phyloP scores from a whole-genome alignment of 2,797 vertebrate species.

The Sardinella longiceps region DNA sequence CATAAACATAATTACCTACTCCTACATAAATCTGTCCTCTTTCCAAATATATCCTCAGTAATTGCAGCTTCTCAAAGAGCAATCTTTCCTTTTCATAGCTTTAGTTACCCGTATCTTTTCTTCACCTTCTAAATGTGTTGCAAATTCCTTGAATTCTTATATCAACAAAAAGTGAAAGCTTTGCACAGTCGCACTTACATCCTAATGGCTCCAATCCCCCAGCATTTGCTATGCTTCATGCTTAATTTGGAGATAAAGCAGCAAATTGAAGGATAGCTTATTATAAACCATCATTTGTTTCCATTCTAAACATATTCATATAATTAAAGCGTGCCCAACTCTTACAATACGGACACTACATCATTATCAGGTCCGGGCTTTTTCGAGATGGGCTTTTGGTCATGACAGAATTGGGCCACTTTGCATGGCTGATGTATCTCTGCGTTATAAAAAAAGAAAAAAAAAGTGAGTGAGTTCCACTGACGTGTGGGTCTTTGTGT shows the following conservation, averaged over 20 bases:
- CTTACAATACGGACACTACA: not conserved
- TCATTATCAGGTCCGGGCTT: not conserved
- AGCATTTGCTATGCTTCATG: not conserved
- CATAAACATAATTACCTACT: too few species aligned
- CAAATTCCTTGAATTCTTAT: not conserved
- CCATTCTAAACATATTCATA: not conserved
- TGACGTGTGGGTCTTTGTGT: not conserved
- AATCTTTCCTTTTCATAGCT: not conserved
- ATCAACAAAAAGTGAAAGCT: not conserved
- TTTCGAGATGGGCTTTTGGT: not conserved
- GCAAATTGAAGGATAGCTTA: not conserved
- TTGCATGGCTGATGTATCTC: not conserved
- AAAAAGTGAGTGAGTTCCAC: not conserved
- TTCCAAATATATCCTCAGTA: not conserved
- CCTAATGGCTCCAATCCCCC: not conserved
- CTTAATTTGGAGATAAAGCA: not conserved
- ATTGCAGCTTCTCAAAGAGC: not conserved
- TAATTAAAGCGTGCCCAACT: not conserved
- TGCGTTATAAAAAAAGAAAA: too few species aligned
- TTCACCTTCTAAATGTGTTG: not conserved
- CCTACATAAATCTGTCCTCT: too few species aligned
- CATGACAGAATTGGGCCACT: conserved; percentile 1
- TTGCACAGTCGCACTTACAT: not conserved
- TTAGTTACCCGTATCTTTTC: not conserved
- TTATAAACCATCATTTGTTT: conserved; percentile 1